phyloP scores from a whole-genome alignment of 2,797 vertebrate genomes.

The Enteromius afrohamiltoni region DNA sequence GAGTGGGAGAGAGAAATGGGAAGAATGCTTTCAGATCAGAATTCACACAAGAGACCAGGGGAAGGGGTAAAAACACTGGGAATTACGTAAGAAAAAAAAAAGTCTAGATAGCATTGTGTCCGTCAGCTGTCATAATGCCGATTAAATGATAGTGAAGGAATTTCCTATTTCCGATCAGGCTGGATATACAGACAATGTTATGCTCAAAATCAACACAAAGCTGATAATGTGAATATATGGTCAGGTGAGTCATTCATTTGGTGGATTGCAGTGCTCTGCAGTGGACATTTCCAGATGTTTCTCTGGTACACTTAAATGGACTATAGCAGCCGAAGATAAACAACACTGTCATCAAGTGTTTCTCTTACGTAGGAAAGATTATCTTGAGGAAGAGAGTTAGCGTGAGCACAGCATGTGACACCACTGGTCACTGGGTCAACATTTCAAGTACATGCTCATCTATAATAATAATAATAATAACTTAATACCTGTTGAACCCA shows the following conservation, averaged over 20 bases:
- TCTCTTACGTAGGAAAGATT: slow-evolving; percentile 26
- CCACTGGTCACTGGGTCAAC: slow-evolving; percentile 44
- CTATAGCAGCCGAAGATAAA: slow-evolving; percentile 27
- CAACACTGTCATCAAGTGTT: slow-evolving; percentile 16
- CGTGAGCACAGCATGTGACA: slow-evolving; percentile 18
- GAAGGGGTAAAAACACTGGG: slow-evolving; percentile 50
- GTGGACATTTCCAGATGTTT: slow-evolving; percentile 40
- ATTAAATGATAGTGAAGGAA: slow-evolving; percentile 74
- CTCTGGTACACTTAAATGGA: neutral
- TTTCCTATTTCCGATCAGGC: slow-evolving; percentile 72
- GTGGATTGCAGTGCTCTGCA: slow-evolving; percentile 10
- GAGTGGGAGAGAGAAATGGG: slow-evolving; percentile 50
- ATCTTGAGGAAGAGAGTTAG: slow-evolving; percentile 29
- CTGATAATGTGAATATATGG: slow-evolving; percentile 18
- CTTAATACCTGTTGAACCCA: neutral
- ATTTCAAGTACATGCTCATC: neutral
- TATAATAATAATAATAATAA: neutral
- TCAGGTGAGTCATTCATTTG: neutral
- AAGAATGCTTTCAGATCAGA: slow-evolving; percentile 58
- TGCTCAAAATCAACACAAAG: slow-evolving; percentile 48
- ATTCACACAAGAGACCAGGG: slow-evolving; percentile 49
- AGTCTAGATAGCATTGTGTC: slow-evolving; percentile 73
- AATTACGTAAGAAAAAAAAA: slow-evolving; percentile 65
- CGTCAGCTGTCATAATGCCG: slow-evolving; percentile 75
- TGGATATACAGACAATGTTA: slow-evolving; percentile 43